phyloP scores from a whole-genome alignment of 2,888 invertebrate genomes.

The Colostygia pectinataria region DNA sequence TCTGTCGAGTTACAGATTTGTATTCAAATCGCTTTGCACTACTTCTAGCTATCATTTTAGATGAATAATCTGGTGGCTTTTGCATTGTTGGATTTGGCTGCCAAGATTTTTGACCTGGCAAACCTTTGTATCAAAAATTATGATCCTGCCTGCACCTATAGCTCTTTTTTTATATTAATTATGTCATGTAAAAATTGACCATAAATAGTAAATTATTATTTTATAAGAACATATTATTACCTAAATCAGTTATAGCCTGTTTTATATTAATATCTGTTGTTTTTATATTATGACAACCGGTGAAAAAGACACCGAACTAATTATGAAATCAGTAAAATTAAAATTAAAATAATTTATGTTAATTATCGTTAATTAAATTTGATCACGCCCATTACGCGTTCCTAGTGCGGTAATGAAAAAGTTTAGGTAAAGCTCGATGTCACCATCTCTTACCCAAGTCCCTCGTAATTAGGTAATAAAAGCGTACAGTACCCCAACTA shows the following conservation, averaged over 20 bases:
- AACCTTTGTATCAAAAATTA: no score
- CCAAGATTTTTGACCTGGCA: no score
- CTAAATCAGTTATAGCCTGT: no score
- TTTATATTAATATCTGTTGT: no score
- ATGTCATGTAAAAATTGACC: no score
- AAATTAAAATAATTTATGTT: constrained; percentile 3
- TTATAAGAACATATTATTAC: no score
- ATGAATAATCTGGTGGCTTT: no score
- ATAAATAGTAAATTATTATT: no score
- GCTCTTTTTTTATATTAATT: no score
- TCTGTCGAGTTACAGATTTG: constrained; percentile 16
- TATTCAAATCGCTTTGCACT: constrained; percentile 9
- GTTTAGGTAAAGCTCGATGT: constrained; percentile 18
- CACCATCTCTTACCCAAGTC: constrained; percentile 6
- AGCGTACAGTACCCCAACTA: constrained; percentile 5
- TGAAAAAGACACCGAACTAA: background rate
- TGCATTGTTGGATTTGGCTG: no score
- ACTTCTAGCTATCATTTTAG: constrained; percentile 4
- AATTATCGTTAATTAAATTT: constrained; percentile 18
- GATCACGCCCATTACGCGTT: constrained; percentile 17
- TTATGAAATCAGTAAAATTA: background rate
- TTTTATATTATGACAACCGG: background rate
- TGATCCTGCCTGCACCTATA: no score
- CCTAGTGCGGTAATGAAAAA: constrained; percentile 17
- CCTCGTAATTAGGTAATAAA: constrained; percentile 17